Base-by-base conservation (phyloP, 2,113 vertebrate genomes). In the Mesoclemmys tuberculata region DNA sequence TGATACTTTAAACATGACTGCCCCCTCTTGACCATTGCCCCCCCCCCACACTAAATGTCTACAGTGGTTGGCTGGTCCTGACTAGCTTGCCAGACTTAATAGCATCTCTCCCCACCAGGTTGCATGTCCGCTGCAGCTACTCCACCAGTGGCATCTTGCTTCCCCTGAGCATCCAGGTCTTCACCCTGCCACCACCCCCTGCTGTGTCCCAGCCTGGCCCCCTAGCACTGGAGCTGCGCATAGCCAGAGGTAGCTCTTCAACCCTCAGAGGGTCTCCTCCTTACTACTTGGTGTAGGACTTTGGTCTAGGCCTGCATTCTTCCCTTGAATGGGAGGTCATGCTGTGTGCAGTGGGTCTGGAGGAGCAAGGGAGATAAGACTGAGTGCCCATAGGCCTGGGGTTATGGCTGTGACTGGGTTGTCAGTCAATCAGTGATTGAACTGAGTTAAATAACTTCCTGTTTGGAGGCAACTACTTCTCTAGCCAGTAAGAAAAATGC, bases 71-170 rank as follows among this genome's bases (percentile, higher is more conserved):
- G 35, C 38, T 44, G 8, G 19, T 9, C 49, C 79, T 86, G 54
- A 35, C 24, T 64, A 51, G n/a, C 38, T 29, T 24, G 2, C 22
- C 22, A 55, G 8, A 52, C 46, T 11, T 38, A 22, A 6, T 21
- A 1, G n/a, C 52, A 86, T 85, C 29, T 19, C 48, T 78, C 58
- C 86, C 24, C 24, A 31, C 14, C 80, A 98, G 98, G 64, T 71
- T 98, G 52, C 84, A 35, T 2, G 88, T 98, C 41, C 38, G 58
- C 68, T 98, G 98, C 27, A 95, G 92, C 84, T 98, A 97, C 38
- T 68, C 89, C 0, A 5, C 75, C 6, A 91, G 6, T 38, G 92
- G 93, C 44, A 95, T 48, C 19, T 80, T 82, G 2, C 2, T 95
- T 64, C 96, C 96, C 5, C 44, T 98, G 41, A 93, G 64, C 2